A percentile compares a stretch with the other conserved stretches of the same genome.
Conservation (phyloP, 2,888 invertebrate genomes). For the Limnephilus lunatus region DNA sequence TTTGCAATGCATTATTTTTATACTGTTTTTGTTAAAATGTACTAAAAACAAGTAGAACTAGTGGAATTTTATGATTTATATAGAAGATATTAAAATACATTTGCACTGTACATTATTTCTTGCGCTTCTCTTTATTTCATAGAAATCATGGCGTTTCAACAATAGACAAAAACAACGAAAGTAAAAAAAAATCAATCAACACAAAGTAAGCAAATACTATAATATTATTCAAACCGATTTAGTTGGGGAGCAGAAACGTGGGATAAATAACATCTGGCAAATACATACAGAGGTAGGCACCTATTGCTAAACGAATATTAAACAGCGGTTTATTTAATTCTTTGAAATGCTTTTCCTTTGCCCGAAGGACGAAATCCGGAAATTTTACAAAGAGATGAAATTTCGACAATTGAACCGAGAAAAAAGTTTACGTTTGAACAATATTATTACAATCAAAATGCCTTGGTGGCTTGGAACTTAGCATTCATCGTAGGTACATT, state of each 20-base stretch:
- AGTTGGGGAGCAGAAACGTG: constrained; percentile 14
- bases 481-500: not conserved
- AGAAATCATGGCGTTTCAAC: not conserved
- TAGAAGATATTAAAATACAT: not conserved
- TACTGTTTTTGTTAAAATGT: no score
- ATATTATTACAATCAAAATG: not conserved
- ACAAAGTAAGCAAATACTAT: constrained; percentile 22
- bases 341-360: constrained; percentile 25
- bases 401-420: not conserved
- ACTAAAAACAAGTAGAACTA: not conserved
- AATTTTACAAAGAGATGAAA: not conserved
- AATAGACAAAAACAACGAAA: not conserved
- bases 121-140: not conserved
- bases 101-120: not conserved
- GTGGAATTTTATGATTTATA: not conserved
- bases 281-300: not conserved
- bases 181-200: constrained; percentile 19
- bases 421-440: constrained; percentile 4
- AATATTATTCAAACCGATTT: constrained; percentile 29
- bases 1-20: no score
- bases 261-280: constrained; percentile 26
- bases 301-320: constrained; percentile 30
- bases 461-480: not conserved
- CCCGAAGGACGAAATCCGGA: not conserved
- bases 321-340: constrained; percentile 9